A percentile compares a stretch with the other conserved stretches of the same genome.
These are phyloP conservation scores for Grantiella picta DNA, from an alignment of 2,113 vertebrate genomes.

Conservation along the genomic window DNA sequence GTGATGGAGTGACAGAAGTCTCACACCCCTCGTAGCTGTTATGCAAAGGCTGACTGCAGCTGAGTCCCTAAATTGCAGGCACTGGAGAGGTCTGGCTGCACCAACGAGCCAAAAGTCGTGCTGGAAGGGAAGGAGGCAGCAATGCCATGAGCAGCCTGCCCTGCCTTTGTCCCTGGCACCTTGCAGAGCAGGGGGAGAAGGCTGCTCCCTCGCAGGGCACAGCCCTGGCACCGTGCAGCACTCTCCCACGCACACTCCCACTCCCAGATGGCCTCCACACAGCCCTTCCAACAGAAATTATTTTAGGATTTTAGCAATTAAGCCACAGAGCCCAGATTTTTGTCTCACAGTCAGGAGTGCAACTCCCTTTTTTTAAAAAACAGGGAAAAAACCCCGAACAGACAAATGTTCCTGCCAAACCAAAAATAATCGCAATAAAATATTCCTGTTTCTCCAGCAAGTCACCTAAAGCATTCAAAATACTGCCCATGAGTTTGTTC, in stretches of 20 bases:
- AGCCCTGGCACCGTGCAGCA: not conserved
- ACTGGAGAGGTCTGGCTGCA: not conserved
- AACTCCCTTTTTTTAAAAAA: not conserved
- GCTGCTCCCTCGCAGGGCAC: not conserved
- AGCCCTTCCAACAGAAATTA: not conserved
- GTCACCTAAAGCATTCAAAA: not conserved
- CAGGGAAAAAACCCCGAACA: too few relatives aligned
- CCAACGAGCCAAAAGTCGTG: fast-evolving
- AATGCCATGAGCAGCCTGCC: not conserved
- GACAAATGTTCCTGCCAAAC: not conserved
- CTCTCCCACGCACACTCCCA: not conserved
- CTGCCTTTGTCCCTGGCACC: not conserved
- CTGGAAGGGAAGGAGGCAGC: not conserved
- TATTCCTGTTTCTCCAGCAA: not conserved
- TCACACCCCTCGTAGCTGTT: not conserved
- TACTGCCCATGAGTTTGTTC: not conserved
- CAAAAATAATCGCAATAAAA: not conserved
- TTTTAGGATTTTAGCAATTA: not conserved
- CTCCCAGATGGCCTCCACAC: slow-evolving; percentile 2
- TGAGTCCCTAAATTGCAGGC: fast-evolving
- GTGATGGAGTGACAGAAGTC: not conserved
- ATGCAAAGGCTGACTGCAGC: not conserved
- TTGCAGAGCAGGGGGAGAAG: not conserved
- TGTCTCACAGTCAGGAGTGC: not conserved
- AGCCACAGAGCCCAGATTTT: not conserved